Percentiles rank a stretch among this genome's conserved stretches.
phyloP scores from a whole-genome alignment of 2,888 invertebrate genomes.

The Callinectes sapidus region DNA sequence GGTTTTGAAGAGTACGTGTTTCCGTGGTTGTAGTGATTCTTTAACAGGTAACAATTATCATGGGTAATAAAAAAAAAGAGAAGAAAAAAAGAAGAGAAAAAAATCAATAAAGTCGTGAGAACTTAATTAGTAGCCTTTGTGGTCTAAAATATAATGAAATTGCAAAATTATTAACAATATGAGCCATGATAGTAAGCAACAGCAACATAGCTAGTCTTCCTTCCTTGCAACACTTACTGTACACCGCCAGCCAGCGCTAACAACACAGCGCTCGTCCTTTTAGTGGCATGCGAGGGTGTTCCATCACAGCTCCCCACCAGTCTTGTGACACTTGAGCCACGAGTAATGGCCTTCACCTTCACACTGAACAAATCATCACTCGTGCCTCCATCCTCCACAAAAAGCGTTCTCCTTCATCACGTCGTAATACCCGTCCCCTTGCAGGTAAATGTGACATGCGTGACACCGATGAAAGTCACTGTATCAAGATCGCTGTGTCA shows the following conservation, averaged over 20 bases:
- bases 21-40: too few species aligned
- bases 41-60: too few species aligned
- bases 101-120: too few species aligned
- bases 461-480: conserved; percentile 5
- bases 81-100: too few species aligned
- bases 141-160: too few species aligned
- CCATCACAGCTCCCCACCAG: neutral
- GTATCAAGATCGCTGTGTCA: neutral
- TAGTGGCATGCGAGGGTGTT: neutral
- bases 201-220: neutral
- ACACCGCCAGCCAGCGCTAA: neutral
- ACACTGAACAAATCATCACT: neutral
- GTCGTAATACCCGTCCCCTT: neutral
- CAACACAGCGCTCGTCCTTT: neutral
- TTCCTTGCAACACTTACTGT: neutral
- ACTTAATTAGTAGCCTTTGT: too few species aligned
- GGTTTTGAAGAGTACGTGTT: too few species aligned
- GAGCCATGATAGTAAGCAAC: neutral
- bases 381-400: neutral
- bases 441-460: neutral
- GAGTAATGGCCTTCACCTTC: conserved; percentile 7
- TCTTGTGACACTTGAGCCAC: neutral
- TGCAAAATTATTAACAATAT: too few species aligned
- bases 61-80: too few species aligned
- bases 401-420: neutral